Base-by-base conservation (phyloP, 2,797 vertebrate species). In the Cottoperca gobio region DNA sequence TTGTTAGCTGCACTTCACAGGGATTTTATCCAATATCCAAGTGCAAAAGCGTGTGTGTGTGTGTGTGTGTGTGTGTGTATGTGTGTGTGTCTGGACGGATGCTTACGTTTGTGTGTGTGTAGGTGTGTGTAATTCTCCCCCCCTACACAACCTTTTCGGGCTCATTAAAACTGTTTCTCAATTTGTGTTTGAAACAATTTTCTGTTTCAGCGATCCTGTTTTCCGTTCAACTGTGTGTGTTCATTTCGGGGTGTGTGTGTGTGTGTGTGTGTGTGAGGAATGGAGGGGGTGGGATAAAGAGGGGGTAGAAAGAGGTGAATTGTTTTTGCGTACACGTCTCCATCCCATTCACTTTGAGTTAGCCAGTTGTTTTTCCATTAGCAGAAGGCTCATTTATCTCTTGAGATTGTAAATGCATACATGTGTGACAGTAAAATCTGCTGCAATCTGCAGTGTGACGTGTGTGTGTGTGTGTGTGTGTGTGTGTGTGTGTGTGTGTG, bases 371-470 rank as follows among this genome's bases (percentile, higher is more conserved):
- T 84, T 84, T 64, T 63, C 64, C 67, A 78, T 82, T 81, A 88
- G 73, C 84, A 75, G 37, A 86, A 83, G 79, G 69, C 79, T 85
- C 78, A 91, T 92, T 89, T 87, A 85, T 88, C 58, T 84, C 61
- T 68, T 58, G 21, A 78, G 84, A 86, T 87, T 88, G 81, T 87
- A 76, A 90, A 91, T 0, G 85, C 91, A 84, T 73, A 87, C 87
- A 71, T 82, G 90, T 89, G 88, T 89, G 82, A 91, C 88, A 60
- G 35, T 78, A 73, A 85, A 87, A 86, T 83, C 82, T 90, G 88
- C 39, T 85, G 26, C 74, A 82, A 71, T 73, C 77, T 88, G 77
- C 33, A 67, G 54, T 11, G 33, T 52, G 19, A 50, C 16, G 21
- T 58, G 31, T 73, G 53, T 65, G 23, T 49, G 2, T 73, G 2